Conservation (phyloP, 2,797 vertebrate genomes). For the Gymnodraco acuticeps region DNA sequence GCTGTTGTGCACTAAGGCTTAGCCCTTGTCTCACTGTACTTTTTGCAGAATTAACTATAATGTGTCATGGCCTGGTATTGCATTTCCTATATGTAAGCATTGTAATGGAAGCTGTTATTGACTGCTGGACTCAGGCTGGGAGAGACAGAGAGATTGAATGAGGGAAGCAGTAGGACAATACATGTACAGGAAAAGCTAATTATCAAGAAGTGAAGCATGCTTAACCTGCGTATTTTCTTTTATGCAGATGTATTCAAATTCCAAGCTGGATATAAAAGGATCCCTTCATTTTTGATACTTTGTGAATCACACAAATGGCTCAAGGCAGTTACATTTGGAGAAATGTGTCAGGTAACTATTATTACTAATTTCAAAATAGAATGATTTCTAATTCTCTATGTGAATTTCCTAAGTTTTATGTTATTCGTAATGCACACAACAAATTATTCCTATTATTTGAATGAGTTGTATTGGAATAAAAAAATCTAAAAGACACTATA, state of each 20-base stretch:
- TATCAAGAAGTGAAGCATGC: constrained; percentile 16
- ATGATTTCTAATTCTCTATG: not conserved
- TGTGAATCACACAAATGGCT: constrained; percentile 53
- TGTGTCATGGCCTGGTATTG: constrained; percentile 63
- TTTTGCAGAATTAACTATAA: constrained; percentile 67
- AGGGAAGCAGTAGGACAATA: constrained; percentile 15
- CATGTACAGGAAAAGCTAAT: constrained; percentile 3
- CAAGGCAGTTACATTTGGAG: constrained; percentile 57
- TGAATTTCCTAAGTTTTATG: not conserved
- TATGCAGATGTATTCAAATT: constrained; percentile 16
- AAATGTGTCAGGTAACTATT: constrained; percentile 73
- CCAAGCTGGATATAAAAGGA: constrained; percentile 40
- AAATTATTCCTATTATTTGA: not conserved
- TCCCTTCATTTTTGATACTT: constrained; percentile 9
- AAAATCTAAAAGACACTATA: not conserved
- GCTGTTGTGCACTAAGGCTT: constrained; percentile 40
- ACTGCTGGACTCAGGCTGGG: constrained; percentile 31
- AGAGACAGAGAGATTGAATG: constrained; percentile 13
- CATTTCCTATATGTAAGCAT: constrained; percentile 79
- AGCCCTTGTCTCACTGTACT: constrained; percentile 35
- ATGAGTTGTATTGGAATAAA: not conserved
- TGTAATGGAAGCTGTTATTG: constrained; percentile 62
- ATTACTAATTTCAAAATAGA: constrained; percentile 5
- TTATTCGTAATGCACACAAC: constrained; percentile 3
- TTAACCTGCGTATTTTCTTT: constrained; percentile 12